A percentile compares a stretch with the other conserved stretches of the same genome.
These are phyloP conservation scores for Xyrichtys novacula DNA, from an alignment of 2,797 vertebrate species.

Conservation along the genomic window DNA sequence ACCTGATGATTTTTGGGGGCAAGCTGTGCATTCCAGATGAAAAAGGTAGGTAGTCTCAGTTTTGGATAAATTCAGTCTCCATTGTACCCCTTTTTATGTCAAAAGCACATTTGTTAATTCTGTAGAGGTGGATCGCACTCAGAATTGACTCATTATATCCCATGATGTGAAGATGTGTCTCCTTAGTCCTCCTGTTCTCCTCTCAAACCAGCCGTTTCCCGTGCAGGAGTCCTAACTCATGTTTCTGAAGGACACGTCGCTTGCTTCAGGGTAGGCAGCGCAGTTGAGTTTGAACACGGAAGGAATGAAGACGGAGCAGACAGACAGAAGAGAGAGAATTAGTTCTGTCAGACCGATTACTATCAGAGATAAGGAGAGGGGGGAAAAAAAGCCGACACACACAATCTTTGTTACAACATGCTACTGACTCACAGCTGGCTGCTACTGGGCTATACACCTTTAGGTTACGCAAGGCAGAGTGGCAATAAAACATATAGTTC, in stretches of 20 bases:
- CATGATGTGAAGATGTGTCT: conserved; percentile 43
- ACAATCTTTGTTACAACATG: conserved; percentile 43
- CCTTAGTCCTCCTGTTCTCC: conserved; percentile 29
- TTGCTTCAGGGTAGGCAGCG: conserved; percentile 75
- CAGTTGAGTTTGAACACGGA: conserved; percentile 53
- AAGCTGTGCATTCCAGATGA: neutral
- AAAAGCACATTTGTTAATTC: conserved; percentile 4
- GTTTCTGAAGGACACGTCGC: conserved; percentile 75
- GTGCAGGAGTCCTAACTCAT: conserved; percentile 61
- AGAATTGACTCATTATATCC: conserved; percentile 39
- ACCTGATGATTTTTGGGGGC: neutral
- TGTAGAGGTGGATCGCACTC: conserved; percentile 24
- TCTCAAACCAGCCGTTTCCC: conserved; percentile 35
- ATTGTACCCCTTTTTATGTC: conserved; percentile 9
- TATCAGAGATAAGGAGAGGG: conserved; percentile 16
- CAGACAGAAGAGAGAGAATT: conserved; percentile 43
- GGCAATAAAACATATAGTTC: neutral
- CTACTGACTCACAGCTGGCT: conserved; percentile 29
- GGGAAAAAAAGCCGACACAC: conserved; percentile 30
- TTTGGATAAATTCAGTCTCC: conserved; percentile 2
- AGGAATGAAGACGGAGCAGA: conserved; percentile 50
- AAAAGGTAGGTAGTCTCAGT: neutral
- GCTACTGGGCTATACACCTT: neutral
- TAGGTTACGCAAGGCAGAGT: neutral
- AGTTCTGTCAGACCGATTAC: conserved; percentile 51